Percentiles rank a stretch among this genome's conserved stretches.
phyloP scores from a whole-genome alignment of 2,888 invertebrate genomes.

The Watsonalla cultraria region DNA sequence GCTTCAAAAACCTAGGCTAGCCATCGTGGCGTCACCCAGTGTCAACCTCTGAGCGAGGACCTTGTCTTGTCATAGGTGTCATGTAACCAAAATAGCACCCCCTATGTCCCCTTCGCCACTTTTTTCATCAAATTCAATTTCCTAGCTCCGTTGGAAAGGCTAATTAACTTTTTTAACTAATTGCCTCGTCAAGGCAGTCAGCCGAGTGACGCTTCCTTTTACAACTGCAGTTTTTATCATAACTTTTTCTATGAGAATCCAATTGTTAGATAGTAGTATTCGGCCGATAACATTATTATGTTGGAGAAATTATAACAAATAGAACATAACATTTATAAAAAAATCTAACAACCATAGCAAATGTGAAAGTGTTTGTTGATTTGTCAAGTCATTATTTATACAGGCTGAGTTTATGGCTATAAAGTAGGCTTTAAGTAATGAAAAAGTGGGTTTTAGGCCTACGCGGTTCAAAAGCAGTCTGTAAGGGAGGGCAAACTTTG shows the following conservation, averaged over 20 bases:
- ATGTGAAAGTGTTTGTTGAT: no score
- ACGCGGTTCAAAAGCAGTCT: no score
- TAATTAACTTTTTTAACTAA: constrained; percentile 71
- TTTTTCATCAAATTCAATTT: constrained; percentile 53
- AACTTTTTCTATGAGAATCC: constrained; percentile 13
- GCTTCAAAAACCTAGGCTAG: no score
- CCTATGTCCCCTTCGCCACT: constrained; percentile 9
- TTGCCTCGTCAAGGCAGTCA: constrained; percentile 65
- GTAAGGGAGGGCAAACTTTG: no score
- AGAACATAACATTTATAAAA: no score
- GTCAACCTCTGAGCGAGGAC: not conserved
- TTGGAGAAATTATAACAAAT: no score
- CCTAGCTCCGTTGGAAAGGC: constrained; percentile 56
- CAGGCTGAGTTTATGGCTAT: no score
- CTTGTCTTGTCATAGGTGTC: not conserved
- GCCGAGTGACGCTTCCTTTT: constrained; percentile 64
- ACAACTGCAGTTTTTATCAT: constrained; percentile 38
- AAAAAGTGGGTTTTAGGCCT: no score
- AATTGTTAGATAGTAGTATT: not conserved
- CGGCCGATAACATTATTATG: not conserved
- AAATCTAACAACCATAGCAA: no score
- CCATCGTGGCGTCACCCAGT: not conserved
- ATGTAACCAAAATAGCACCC: not conserved
- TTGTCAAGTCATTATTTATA: no score
- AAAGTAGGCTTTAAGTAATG: no score